A percentile compares a stretch with the other conserved stretches of the same genome.
Conservation (phyloP, 2,797 vertebrate genomes). For the Macroramphosus scolopax region DNA sequence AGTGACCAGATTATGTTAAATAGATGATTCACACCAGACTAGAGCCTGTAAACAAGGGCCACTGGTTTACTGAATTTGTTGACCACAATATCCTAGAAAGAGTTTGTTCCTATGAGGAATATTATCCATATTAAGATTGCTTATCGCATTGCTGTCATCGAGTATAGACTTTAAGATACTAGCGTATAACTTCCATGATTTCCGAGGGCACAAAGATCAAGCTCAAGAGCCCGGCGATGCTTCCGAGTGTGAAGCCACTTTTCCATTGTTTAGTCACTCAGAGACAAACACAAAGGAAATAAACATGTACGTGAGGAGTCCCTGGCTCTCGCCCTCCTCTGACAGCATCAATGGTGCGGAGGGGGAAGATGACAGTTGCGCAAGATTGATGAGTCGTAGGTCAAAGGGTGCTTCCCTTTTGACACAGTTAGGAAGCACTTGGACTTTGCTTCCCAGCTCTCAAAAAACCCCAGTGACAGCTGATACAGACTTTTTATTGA, state of each 20-base stretch:
- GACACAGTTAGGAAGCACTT: conserved; percentile 73
- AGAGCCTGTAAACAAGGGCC: conserved; percentile 9
- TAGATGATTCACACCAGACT: conserved; percentile 38
- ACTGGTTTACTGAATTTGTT: not conserved
- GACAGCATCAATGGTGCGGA: conserved; percentile 47
- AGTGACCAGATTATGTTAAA: conserved; percentile 66
- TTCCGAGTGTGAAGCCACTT: not conserved
- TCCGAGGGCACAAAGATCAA: conserved; percentile 8
- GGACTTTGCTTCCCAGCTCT: conserved; percentile 52
- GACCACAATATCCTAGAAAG: conserved; percentile 2
- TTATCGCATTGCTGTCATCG: conserved; percentile 4
- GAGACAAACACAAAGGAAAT: conserved; percentile 11
- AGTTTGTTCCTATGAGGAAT: not conserved
- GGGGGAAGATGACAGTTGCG: conserved; percentile 61
- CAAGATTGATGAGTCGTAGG: conserved; percentile 73
- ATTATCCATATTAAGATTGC: conserved; percentile 1
- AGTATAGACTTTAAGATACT: conserved; percentile 6
- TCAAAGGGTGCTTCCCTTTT: conserved; percentile 67
- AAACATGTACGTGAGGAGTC: conserved; percentile 19
- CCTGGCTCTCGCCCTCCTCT: conserved; percentile 27
- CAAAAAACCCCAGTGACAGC: conserved; percentile 70
- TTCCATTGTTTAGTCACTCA: conserved; percentile 4
- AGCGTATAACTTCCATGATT: conserved; percentile 6
- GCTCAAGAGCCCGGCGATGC: conserved; percentile 10
- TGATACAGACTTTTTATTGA: conserved; percentile 44